Evolutionary conservation across 2,888 invertebrate species (phyloP).

Genomic region (Thecocarcelia acutangulata): DNA sequence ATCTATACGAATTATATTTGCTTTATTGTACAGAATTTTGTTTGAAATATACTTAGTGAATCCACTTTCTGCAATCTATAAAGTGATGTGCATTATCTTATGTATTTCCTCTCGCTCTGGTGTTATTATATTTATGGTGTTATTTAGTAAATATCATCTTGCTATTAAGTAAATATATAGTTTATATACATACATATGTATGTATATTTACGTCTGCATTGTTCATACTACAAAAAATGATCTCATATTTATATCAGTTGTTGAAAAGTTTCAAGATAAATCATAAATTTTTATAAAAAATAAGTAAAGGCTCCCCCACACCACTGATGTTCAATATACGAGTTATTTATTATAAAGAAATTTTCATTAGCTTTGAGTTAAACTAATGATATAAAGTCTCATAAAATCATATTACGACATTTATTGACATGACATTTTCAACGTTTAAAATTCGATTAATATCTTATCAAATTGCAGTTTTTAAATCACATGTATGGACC

Average conservation of each 20-base stretch:
- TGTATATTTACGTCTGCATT: not conserved
- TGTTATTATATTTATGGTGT: too few relatives aligned
- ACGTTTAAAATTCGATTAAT: conserved; percentile 76
- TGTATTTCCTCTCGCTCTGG: too few relatives aligned
- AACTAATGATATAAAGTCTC: conserved; percentile 68
- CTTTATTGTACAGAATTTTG: too few relatives aligned
- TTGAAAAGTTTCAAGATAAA: conserved; percentile 40
- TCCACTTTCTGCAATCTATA: too few relatives aligned
- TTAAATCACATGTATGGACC: not conserved
- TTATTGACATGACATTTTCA: conserved; percentile 78
- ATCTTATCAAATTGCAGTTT: conserved; percentile 71
- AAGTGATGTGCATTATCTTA: too few relatives aligned
- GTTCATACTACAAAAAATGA: conserved; percentile 20
- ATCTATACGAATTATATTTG: too few relatives aligned
- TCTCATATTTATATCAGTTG: conserved; percentile 25
- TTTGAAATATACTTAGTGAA: too few relatives aligned
- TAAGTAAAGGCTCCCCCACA: conserved; percentile 20
- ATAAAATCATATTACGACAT: conserved; percentile 78
- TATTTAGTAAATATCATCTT: too few relatives aligned
- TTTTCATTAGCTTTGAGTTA: conserved; percentile 25
- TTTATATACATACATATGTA: not conserved
- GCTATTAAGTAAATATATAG: not conserved
- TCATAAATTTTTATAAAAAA: conserved; percentile 23
- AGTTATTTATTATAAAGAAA: conserved; percentile 49
- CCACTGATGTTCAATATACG: not conserved